phyloP scores from a whole-genome alignment of 2,888 invertebrate genomes.

The Drosophila cyrtoloma region DNA sequence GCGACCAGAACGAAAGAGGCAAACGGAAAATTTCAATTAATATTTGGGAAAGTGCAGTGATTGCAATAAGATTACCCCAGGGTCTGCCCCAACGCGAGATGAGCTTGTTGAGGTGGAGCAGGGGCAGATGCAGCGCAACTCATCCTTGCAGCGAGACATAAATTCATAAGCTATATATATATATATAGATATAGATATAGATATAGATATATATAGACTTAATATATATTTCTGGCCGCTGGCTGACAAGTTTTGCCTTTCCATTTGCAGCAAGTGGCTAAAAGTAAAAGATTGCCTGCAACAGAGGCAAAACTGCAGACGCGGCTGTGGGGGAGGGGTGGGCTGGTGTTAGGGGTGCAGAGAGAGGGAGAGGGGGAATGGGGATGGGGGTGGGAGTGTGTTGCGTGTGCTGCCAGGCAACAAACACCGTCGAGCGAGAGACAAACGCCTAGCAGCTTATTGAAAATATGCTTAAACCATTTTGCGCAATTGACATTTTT shows the following conservation, averaged over 20 bases:
- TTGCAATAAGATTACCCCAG: conserved; percentile 26
- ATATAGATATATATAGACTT: background rate
- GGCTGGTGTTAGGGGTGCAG: background rate
- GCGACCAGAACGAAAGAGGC: conserved; percentile 52
- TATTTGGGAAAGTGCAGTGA: conserved; percentile 49
- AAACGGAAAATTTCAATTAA: conserved; percentile 43
- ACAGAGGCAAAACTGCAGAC: background rate
- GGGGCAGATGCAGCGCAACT: conserved; percentile 1
- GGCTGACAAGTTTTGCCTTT: conserved; percentile 53
- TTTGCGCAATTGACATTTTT: conserved; percentile 79
- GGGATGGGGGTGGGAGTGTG: background rate
- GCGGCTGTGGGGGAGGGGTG: background rate
- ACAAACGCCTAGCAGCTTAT: conserved; percentile 78
- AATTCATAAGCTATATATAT: conserved; percentile 8
- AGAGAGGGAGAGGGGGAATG: too few species aligned
- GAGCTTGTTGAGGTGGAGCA: background rate
- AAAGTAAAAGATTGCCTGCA: conserved; percentile 4
- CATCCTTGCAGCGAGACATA: conserved; percentile 31
- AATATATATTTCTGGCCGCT: conserved; percentile 3
- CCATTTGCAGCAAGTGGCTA: conserved; percentile 5
- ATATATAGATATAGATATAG: background rate
- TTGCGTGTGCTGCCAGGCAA: conserved; percentile 5
- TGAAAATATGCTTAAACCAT: conserved; percentile 79
- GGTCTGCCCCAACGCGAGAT: conserved; percentile 3
- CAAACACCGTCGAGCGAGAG: conserved; percentile 40